phyloP scores from a whole-genome alignment of 2,797 vertebrate genomes.

The Hoplostethus mediterraneus region DNA sequence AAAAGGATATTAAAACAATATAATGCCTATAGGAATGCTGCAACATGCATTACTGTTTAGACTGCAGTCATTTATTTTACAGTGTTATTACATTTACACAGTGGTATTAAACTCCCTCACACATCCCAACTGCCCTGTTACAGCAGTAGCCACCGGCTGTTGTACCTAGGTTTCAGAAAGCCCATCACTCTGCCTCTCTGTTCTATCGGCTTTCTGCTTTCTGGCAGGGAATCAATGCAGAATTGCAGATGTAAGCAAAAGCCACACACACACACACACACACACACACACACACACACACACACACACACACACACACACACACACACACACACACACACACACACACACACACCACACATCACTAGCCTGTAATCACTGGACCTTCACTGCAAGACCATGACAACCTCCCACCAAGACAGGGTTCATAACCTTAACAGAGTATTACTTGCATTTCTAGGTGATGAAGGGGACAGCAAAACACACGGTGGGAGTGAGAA shows the following conservation, averaged over 20 bases:
- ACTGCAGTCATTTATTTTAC: slow-evolving; percentile 66
- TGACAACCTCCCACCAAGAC: slow-evolving; percentile 42
- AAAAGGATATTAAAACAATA: not conserved
- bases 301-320: not conserved
- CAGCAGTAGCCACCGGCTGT: slow-evolving; percentile 55
- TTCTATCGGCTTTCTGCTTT: slow-evolving; percentile 57
- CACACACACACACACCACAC: slow-evolving; percentile 4
- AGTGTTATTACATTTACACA: slow-evolving; percentile 14
- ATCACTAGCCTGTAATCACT: slow-evolving; percentile 18
- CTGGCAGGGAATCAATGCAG: slow-evolving; percentile 76
- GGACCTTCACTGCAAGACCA: slow-evolving; percentile 49
- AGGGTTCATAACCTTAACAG: slow-evolving; percentile 36
- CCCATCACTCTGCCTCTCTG: slow-evolving; percentile 50
- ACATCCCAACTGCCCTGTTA: slow-evolving; percentile 24
- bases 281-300: slow-evolving; percentile 20
- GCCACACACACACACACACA: slow-evolving; percentile 54
- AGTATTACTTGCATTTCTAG: slow-evolving; percentile 19
- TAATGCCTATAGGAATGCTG: slow-evolving; percentile 45
- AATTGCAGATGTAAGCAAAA: slow-evolving; percentile 76
- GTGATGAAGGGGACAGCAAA: slow-evolving; percentile 12
- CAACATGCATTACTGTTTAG: slow-evolving; percentile 49
- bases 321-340: slow-evolving; percentile 61
- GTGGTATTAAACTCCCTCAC: slow-evolving; percentile 63
- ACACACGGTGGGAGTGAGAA: not conserved
- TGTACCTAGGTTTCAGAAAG: slow-evolving; percentile 61